phyloP scores from a whole-genome alignment of 2,113 vertebrate genomes.

The Tympanuchus pallidicinctus region DNA sequence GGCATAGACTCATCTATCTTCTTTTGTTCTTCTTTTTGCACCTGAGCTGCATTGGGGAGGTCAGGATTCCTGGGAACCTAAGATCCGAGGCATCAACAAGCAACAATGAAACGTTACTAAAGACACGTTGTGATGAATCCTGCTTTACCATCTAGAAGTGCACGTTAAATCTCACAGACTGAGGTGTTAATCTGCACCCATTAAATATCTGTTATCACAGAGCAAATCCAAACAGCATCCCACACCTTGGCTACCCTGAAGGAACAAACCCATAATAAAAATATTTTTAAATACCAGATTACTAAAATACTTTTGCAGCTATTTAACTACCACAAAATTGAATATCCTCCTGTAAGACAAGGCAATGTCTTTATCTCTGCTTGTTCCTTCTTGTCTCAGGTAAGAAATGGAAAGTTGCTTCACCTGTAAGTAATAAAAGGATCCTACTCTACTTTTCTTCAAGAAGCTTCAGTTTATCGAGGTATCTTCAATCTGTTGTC shows the following conservation, averaged over 20 bases:
- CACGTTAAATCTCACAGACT: background rate
- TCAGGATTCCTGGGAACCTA: slow-evolving; percentile 89
- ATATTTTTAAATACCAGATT: background rate
- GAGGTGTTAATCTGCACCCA: background rate
- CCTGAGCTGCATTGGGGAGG: slow-evolving; percentile 84
- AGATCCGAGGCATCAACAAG: slow-evolving; percentile 31
- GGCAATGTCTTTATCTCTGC: background rate
- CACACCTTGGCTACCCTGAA: background rate
- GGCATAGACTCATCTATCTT: slow-evolving; percentile 90
- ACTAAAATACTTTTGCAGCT: background rate
- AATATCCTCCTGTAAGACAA: background rate
- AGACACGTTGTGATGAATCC: background rate
- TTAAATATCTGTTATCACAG: background rate
- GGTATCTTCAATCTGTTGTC: background rate
- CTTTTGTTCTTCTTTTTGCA: slow-evolving; percentile 89
- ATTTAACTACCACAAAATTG: background rate
- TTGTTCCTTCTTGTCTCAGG: background rate
- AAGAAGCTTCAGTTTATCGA: background rate
- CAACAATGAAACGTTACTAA: slow-evolving; percentile 9
- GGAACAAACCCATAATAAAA: background rate
- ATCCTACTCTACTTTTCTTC: background rate
- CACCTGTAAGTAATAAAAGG: background rate
- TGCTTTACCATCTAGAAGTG: background rate
- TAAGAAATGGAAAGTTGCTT: background rate
- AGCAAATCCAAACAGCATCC: background rate